These are phyloP conservation scores for Acanthornis magna DNA, from an alignment of 2,797 vertebrate genomes.

Conservation along the genomic window DNA sequence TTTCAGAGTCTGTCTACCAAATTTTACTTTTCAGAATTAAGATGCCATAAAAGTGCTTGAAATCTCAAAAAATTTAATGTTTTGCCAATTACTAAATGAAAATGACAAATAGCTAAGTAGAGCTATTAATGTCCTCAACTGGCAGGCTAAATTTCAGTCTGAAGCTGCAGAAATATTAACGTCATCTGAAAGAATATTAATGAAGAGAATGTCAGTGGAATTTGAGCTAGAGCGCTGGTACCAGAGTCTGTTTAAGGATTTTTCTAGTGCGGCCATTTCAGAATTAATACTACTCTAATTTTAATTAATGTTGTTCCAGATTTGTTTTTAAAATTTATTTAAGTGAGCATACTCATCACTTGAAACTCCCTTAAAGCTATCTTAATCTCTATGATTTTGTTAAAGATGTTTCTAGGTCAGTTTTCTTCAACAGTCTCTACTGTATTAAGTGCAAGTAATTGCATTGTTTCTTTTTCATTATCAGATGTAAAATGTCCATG, in stretches of 20 bases:
- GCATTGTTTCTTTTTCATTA: background rate
- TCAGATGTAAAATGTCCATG: background rate
- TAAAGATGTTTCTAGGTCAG: background rate
- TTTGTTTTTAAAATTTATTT: background rate
- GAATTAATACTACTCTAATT: background rate
- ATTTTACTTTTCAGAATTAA: constrained; percentile 32
- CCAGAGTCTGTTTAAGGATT: background rate
- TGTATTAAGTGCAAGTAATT: background rate
- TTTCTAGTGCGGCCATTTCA: background rate
- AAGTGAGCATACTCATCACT: background rate
- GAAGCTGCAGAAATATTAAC: background rate
- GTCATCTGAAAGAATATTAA: background rate
- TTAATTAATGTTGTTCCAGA: background rate
- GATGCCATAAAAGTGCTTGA: background rate
- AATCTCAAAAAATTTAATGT: constrained; percentile 19
- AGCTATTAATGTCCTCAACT: background rate
- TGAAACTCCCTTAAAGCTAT: background rate
- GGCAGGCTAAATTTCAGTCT: background rate
- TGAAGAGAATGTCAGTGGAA: background rate
- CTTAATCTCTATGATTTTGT: background rate
- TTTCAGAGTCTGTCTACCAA: background rate
- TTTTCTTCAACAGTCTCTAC: background rate
- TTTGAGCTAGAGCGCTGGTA: background rate
- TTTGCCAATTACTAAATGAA: constrained; percentile 44
- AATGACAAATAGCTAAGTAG: constrained; percentile 19